Conservation (phyloP, 2,797 vertebrate genomes). For the Mus spretus region DNA sequence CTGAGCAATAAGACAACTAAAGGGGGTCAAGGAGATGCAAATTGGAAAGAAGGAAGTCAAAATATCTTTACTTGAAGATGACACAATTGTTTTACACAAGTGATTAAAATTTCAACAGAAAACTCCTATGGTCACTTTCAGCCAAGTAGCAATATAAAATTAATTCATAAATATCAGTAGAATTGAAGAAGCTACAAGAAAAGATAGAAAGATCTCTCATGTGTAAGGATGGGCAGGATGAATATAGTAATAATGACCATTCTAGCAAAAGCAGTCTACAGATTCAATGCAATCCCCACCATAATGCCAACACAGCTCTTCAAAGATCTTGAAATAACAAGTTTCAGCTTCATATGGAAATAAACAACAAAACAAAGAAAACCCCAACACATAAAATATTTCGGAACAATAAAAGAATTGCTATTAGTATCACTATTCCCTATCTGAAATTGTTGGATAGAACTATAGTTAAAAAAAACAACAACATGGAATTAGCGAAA, state of each 20-base stretch:
- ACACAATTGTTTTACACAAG: background rate
- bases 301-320: background rate
- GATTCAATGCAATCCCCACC: background rate
- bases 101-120: background rate
- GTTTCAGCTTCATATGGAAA: background rate
- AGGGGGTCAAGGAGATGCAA: background rate
- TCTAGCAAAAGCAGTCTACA: background rate
- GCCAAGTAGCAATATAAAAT: background rate
- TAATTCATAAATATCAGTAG: background rate
- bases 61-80: background rate
- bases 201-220: background rate
- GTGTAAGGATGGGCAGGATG: background rate
- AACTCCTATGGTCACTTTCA: background rate
- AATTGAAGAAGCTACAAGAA: background rate
- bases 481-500: background rate
- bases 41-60: background rate
- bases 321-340: background rate
- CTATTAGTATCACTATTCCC: background rate
- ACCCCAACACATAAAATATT: background rate
- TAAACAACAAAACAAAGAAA: background rate
- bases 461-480: background rate
- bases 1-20: background rate
- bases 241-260: background rate
- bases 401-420: background rate
- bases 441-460: background rate